Evolutionary conservation across 2,888 invertebrate genomes (phyloP).

Genomic region (Iphiclides podalirius): DNA sequence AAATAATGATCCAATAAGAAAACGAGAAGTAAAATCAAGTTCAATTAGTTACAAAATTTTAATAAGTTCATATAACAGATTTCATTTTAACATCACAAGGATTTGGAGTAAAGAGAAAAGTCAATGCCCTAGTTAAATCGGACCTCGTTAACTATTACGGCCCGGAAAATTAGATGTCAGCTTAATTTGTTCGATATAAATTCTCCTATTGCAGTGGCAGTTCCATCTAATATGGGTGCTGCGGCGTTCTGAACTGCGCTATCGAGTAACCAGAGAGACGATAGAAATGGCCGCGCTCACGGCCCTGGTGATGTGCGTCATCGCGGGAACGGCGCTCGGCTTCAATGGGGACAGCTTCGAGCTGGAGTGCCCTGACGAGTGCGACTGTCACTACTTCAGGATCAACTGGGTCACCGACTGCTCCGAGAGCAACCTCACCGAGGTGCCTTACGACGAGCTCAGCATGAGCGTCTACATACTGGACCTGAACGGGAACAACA

Average conservation of each 20-base stretch:
- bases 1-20: too few species aligned
- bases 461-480: constrained; percentile 85
- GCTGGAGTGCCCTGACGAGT: constrained; percentile 86
- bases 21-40: too few species aligned
- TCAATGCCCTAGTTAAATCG: too few species aligned
- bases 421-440: constrained; percentile 86
- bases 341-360: constrained; percentile 84
- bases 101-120: too few species aligned
- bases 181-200: too few species aligned
- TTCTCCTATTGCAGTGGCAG: constrained; percentile 27
- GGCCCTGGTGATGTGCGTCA: constrained; percentile 46
- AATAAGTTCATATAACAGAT: too few species aligned
- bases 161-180: too few species aligned
- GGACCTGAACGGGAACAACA: constrained; percentile 85
- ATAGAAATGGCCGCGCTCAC: constrained; percentile 49
- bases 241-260: constrained; percentile 29
- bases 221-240: constrained; percentile 36
- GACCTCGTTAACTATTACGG: too few species aligned
- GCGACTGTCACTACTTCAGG: constrained; percentile 87
- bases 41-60: too few species aligned
- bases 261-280: constrained; percentile 6
- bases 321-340: constrained; percentile 45
- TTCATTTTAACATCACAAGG: too few species aligned
- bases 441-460: constrained; percentile 84
- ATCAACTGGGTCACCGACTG: constrained; percentile 89